phyloP scores from a whole-genome alignment of 2,113 vertebrate genomes.

The Neolamprologus toae region DNA sequence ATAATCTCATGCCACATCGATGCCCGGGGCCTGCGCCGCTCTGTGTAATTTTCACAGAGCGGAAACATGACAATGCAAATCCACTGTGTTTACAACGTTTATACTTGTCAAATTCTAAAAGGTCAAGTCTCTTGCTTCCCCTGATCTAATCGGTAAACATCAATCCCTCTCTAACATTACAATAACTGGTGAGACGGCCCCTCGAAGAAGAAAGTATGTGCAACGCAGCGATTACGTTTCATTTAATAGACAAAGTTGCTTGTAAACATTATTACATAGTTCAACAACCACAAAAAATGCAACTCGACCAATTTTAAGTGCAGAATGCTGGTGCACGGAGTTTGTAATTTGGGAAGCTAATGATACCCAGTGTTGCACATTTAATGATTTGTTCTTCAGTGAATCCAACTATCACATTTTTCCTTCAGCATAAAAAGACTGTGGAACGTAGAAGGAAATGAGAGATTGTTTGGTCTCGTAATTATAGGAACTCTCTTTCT shows the following conservation, averaged over 20 bases:
- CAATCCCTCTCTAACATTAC: conserved; percentile 1
- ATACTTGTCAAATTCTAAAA: conserved; percentile 55
- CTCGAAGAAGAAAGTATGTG: neutral
- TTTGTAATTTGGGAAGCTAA: neutral
- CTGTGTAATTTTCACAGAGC: conserved; percentile 7
- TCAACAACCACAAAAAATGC: neutral
- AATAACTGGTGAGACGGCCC: neutral
- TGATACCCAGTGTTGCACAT: neutral
- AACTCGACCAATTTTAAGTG: neutral
- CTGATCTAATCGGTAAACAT: conserved; percentile 60
- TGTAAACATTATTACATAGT: neutral
- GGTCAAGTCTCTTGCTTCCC: conserved; percentile 54
- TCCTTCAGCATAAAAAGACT: neutral
- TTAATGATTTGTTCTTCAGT: neutral
- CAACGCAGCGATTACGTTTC: neutral
- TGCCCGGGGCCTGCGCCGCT: neutral
- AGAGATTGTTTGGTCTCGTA: neutral
- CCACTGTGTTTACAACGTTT: conserved; percentile 55
- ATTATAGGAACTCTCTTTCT: neutral
- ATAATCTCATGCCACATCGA: conserved; percentile 12
- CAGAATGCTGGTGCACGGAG: neutral
- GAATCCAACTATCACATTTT: neutral
- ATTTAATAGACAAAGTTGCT: neutral
- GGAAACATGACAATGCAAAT: conserved; percentile 43
- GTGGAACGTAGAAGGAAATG: neutral